phyloP scores from a whole-genome alignment of 1,140 invertebrate genomes.

The Daktulosphaira vitifoliae region DNA sequence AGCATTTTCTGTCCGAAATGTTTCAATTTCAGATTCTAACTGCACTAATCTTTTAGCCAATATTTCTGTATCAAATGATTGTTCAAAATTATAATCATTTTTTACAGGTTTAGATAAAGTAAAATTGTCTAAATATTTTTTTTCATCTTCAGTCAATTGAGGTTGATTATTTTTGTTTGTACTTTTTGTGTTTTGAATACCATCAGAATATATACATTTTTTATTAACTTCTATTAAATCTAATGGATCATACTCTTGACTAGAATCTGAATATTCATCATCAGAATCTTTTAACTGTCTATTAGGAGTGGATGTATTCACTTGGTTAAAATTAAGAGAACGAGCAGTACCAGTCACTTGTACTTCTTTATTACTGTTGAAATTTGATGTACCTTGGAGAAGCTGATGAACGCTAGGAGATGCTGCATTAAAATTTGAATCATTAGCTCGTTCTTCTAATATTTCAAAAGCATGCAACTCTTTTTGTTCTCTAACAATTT shows the following conservation, averaged over 20 bases:
- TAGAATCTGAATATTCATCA: slow-evolving; percentile 10
- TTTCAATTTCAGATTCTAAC: slow-evolving; percentile 59
- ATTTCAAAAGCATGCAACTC: slow-evolving; percentile 61
- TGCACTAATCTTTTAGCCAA: slow-evolving; percentile 47
- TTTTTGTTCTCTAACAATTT: slow-evolving; percentile 45
- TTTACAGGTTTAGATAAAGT: background rate
- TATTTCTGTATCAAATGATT: slow-evolving; percentile 28
- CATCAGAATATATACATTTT: background rate
- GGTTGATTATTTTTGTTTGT: background rate
- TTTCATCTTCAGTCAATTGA: slow-evolving; percentile 24
- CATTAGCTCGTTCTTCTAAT: slow-evolving; percentile 57
- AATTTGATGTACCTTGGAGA: slow-evolving; percentile 45
- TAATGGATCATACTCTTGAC: slow-evolving; percentile 18
- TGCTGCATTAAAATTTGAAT: slow-evolving; percentile 62
- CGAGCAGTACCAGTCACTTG: background rate
- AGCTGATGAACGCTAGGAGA: slow-evolving; percentile 55
- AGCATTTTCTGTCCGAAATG: slow-evolving; percentile 56
- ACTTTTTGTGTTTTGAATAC: background rate
- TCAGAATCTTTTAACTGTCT: background rate
- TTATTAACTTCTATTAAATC: background rate
- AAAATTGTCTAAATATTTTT: slow-evolving; percentile 33
- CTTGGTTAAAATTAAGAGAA: slow-evolving; percentile 22
- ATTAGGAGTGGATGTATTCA: slow-evolving; percentile 16
- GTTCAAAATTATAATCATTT: slow-evolving; percentile 1
- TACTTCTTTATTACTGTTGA: slow-evolving; percentile 45